Percentiles rank a stretch among this genome's conserved stretches.
Conservation (phyloP, 1,140 invertebrate species). For the Carposina sasakii region DNA sequence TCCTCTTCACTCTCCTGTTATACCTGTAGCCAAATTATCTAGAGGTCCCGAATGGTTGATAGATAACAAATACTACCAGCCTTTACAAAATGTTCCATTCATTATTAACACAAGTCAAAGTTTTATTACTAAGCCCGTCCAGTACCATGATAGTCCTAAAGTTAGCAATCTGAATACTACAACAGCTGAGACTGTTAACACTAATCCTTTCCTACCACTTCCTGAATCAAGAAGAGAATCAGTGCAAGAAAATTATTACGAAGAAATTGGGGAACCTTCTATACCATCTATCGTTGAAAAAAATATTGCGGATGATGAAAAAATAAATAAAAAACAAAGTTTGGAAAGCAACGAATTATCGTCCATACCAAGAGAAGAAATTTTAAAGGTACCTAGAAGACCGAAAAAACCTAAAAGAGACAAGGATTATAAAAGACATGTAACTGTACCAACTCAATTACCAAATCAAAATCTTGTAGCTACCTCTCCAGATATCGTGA, state of each 20-base stretch:
- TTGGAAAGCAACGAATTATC: conserved; percentile 34
- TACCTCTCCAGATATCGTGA: conserved; percentile 18
- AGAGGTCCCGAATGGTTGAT: conserved; percentile 51
- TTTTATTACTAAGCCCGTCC: conserved; percentile 16
- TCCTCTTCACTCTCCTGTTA: conserved; percentile 20
- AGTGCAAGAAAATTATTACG: conserved; percentile 58
- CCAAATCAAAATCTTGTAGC: conserved; percentile 11
- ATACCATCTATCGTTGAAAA: conserved; percentile 22
- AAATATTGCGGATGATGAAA: conserved; percentile 57
- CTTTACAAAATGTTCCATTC: conserved; percentile 50
- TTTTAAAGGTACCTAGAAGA: conserved; percentile 53
- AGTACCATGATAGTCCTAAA: background rate
- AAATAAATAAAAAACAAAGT: conserved; percentile 40
- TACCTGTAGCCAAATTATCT: conserved; percentile 38
- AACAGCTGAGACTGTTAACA: no score
- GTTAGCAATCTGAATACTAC: no score
- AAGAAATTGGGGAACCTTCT: conserved; percentile 57
- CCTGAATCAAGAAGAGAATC: conserved; percentile 26
- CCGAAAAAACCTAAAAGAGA: conserved; percentile 46
- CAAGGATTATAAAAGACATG: conserved; percentile 6
- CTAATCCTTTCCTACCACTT: conserved; percentile 27
- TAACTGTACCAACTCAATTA: conserved; percentile 8
- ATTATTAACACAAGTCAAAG: conserved; percentile 41
- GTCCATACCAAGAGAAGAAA: conserved; percentile 40
- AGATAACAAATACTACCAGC: conserved; percentile 62